Evolutionary conservation across 35 echinoderm and acorn worm species (phyloP).

Genomic region (Ophioderma brevispina): DNA sequence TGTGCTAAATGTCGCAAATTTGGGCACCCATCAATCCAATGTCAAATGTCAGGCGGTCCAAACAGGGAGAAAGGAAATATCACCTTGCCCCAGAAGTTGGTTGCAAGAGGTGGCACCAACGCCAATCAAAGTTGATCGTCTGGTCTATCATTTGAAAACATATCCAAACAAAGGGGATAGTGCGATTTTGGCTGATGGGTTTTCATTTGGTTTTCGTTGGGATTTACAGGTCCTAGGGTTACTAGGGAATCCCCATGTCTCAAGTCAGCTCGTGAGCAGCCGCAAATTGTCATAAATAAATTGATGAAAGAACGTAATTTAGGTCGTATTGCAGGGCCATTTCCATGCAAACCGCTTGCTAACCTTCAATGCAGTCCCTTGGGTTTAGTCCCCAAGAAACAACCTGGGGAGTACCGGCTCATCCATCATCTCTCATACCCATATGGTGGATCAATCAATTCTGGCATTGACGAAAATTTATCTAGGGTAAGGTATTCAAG

Average conservation of each 20-base stretch:
- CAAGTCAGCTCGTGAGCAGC: neutral
- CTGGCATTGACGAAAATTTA: too few species aligned
- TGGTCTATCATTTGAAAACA: neutral
- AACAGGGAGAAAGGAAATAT: too few species aligned
- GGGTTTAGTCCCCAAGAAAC: neutral
- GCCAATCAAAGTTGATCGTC: neutral
- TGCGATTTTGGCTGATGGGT: neutral
- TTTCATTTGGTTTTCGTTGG: neutral
- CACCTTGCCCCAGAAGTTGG: too few species aligned
- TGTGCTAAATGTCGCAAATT: too few species aligned
- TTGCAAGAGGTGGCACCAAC: neutral
- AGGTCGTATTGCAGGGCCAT: conserved; percentile 12
- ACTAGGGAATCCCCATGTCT: neutral
- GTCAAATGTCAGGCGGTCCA: too few species aligned
- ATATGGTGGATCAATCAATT: conserved; percentile 39
- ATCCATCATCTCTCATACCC: conserved; percentile 59
- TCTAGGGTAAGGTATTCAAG: too few species aligned
- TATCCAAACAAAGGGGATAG: neutral
- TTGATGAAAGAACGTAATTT: neutral
- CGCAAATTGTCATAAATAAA: neutral
- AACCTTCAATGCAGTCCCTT: conserved; percentile 29
- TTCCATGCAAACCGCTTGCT: neutral
- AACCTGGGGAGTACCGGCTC: conserved; percentile 33
- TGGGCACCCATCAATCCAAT: too few species aligned
- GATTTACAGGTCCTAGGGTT: neutral